These are phyloP conservation scores for Chionoecetes opilio DNA, from an alignment of 1,140 invertebrate genomes.

Conservation along the genomic window DNA sequence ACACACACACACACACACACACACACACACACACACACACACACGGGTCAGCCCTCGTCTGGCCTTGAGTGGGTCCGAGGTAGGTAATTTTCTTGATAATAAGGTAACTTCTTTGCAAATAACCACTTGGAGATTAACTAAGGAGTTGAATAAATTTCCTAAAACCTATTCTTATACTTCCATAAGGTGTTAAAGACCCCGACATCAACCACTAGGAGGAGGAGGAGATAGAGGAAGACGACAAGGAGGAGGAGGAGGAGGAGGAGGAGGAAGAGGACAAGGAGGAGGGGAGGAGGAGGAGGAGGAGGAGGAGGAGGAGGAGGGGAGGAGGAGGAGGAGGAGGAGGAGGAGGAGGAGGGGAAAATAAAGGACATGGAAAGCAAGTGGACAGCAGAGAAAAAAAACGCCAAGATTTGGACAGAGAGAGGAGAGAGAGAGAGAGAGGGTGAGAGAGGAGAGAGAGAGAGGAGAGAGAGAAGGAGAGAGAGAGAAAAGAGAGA, in stretches of 20 bases:
- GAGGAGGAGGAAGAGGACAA: neutral
- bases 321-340: too few relatives aligned
- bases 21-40: too few relatives aligned
- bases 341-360: too few relatives aligned
- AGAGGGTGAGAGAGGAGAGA: neutral
- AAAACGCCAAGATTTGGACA: too few relatives aligned
- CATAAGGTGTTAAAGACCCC: constrained; percentile 7
- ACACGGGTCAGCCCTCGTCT: too few relatives aligned
- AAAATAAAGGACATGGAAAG: too few relatives aligned
- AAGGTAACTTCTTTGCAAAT: neutral
- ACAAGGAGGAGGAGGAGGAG: neutral
- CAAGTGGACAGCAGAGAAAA: too few relatives aligned
- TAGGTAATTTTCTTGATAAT: constrained; percentile 5
- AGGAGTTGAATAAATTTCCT: neutral
- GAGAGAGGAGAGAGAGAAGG: neutral
- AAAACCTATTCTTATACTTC: neutral
- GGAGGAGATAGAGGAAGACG: neutral
- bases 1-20: too few relatives aligned
- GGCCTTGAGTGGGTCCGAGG: neutral
- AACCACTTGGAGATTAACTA: neutral
- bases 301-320: too few relatives aligned
- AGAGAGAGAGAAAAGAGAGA: too few relatives aligned
- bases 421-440: too few relatives aligned
- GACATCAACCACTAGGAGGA: neutral
- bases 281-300: neutral